A percentile compares a stretch with the other conserved stretches of the same genome.
Conservation (phyloP, 1,140 invertebrate species). For the Planococcus citri region DNA sequence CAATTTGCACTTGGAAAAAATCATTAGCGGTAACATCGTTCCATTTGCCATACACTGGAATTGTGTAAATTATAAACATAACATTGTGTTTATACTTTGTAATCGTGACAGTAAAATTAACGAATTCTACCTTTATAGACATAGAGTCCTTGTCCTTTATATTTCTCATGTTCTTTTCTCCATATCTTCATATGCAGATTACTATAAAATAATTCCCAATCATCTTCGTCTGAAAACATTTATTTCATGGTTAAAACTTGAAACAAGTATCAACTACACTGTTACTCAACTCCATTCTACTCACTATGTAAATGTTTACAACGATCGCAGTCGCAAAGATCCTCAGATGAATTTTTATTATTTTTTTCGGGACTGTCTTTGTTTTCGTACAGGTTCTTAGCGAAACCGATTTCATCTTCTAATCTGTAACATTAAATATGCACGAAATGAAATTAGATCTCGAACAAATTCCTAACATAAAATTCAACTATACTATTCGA, state of each 20-base stretch:
- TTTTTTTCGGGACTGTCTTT: not conserved
- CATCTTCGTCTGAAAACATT: slow-evolving; percentile 33
- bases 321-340: slow-evolving; percentile 15
- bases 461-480: not conserved
- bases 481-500: not conserved
- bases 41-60: slow-evolving; percentile 62
- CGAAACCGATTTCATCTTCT: not conserved
- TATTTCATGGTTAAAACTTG: not conserved
- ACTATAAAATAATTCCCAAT: slow-evolving; percentile 67
- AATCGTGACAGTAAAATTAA: not conserved
- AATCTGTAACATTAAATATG: not conserved
- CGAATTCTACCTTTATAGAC: slow-evolving; percentile 54
- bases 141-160: slow-evolving; percentile 45
- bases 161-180: slow-evolving; percentile 51
- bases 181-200: slow-evolving; percentile 67
- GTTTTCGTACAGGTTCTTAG: not conserved
- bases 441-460: not conserved
- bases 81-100: too few species aligned
- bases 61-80: too few species aligned
- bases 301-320: slow-evolving; percentile 24
- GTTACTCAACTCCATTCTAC: too few species aligned
- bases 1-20: slow-evolving; percentile 68
- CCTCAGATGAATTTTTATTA: not conserved
- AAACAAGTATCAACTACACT: not conserved
- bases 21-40: slow-evolving; percentile 61